Conservation (phyloP, 2,797 vertebrate species). For the Ceyx erithaca region DNA sequence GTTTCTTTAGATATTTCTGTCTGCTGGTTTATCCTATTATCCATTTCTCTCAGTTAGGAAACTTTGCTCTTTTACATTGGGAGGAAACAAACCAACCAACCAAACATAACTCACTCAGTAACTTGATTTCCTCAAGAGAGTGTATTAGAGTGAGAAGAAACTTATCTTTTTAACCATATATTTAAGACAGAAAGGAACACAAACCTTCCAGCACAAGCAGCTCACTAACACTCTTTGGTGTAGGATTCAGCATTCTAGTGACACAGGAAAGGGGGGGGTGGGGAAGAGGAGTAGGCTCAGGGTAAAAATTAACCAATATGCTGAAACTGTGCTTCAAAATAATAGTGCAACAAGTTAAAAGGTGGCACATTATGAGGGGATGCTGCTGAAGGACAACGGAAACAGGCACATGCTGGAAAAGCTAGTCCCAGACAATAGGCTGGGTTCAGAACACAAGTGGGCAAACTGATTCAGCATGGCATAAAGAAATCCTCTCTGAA, state of each 20-base stretch:
- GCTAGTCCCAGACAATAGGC: neutral
- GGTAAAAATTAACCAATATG: neutral
- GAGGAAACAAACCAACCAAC: neutral
- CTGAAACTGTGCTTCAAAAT: neutral
- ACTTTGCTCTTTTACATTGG: neutral
- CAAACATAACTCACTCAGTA: neutral
- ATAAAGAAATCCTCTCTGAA: conserved; percentile 63
- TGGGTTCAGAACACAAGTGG: conserved; percentile 41
- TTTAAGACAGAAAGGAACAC: neutral
- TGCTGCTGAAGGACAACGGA: neutral
- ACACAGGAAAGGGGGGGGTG: neutral
- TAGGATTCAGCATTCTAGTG: neutral
- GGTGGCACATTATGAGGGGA: neutral
- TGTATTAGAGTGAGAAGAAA: neutral
- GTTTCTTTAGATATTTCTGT: neutral
- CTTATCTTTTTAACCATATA: neutral
- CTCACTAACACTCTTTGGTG: neutral
- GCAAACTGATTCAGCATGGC: conserved; percentile 48
- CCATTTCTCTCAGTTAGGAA: neutral
- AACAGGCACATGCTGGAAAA: conserved; percentile 9
- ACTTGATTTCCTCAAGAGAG: neutral
- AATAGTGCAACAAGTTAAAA: neutral
- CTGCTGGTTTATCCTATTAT: neutral
- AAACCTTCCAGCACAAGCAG: neutral
- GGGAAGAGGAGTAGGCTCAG: neutral